phyloP scores from a whole-genome alignment of 2,888 invertebrate genomes.

The Leucozona laternaria region DNA sequence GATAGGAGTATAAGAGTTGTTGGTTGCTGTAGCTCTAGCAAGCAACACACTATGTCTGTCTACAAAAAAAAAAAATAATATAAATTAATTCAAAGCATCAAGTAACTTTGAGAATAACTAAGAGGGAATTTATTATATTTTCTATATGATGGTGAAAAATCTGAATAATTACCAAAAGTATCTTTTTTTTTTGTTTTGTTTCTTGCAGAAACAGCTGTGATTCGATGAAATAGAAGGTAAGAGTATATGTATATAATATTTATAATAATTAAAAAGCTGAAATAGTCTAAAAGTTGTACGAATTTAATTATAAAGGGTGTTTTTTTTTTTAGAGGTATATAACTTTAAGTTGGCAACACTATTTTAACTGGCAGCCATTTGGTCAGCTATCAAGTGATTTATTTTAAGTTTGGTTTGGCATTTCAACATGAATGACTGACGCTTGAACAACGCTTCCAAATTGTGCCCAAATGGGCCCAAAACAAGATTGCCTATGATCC shows the following conservation, averaged over 20 bases:
- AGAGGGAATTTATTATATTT: slow-evolving; percentile 30
- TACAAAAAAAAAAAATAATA: background rate
- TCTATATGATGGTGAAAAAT: background rate
- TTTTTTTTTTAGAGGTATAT: too few relatives aligned
- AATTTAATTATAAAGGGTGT: too few relatives aligned
- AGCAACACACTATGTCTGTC: slow-evolving; percentile 16
- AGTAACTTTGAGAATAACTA: background rate
- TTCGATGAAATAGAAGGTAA: slow-evolving; percentile 65
- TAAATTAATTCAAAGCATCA: slow-evolving; percentile 58
- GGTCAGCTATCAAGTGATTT: too few relatives aligned
- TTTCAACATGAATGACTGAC: too few relatives aligned
- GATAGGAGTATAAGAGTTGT: slow-evolving; percentile 3
- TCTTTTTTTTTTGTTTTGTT: slow-evolving; percentile 25
- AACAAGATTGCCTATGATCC: too few relatives aligned
- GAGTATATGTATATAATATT: background rate
- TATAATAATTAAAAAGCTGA: slow-evolving; percentile 2
- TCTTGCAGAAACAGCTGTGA: slow-evolving; percentile 62
- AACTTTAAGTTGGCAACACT: too few relatives aligned
- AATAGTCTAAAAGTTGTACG: background rate
- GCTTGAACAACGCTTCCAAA: too few relatives aligned
- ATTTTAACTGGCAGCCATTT: too few relatives aligned
- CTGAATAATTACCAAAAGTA: slow-evolving; percentile 51
- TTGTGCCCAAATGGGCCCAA: too few relatives aligned
- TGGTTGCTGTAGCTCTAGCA: background rate
- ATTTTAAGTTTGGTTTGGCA: too few relatives aligned